phyloP scores from a whole-genome alignment of 1,140 invertebrate species.

The Drosophila asahinai region DNA sequence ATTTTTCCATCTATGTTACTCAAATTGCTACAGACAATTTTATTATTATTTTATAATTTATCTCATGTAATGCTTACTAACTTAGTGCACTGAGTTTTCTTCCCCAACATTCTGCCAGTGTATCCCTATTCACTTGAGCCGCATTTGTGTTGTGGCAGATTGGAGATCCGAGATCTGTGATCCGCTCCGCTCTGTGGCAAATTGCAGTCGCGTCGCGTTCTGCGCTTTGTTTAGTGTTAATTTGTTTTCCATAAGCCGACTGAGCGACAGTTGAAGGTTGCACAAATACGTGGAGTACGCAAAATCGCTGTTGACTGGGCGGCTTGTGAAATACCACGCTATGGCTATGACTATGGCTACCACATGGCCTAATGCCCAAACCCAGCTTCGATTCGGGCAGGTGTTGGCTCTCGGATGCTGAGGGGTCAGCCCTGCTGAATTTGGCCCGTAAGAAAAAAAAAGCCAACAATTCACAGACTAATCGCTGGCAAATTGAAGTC shows the following conservation, averaged over 20 bases:
- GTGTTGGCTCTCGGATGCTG: constrained; percentile 27
- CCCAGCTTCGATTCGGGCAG: constrained; percentile 18
- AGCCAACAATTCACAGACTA: constrained; percentile 37
- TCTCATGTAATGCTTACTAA: background rate
- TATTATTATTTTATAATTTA: background rate
- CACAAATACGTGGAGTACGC: constrained; percentile 65
- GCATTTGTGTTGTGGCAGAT: constrained; percentile 43
- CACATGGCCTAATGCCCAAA: constrained; percentile 7
- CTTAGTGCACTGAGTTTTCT: background rate
- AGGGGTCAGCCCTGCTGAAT: constrained; percentile 16
- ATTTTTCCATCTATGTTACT: background rate
- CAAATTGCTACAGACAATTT: background rate
- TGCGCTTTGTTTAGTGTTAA: constrained; percentile 68
- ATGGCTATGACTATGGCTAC: constrained; percentile 4
- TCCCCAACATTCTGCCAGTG: background rate
- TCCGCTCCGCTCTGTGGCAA: constrained; percentile 70
- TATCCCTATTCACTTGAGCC: constrained; percentile 37
- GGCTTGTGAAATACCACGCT: constrained; percentile 32
- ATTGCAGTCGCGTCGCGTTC: constrained; percentile 72
- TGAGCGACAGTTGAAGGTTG: constrained; percentile 76
- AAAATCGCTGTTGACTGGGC: constrained; percentile 58
- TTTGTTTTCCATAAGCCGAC: constrained; percentile 66
- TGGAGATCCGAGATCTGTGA: constrained; percentile 45
- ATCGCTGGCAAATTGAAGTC: constrained; percentile 59
- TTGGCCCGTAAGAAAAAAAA: background rate